Evolutionary conservation across 2,797 vertebrate genomes (phyloP).

Genomic region (Cichlasoma orientale): DNA sequence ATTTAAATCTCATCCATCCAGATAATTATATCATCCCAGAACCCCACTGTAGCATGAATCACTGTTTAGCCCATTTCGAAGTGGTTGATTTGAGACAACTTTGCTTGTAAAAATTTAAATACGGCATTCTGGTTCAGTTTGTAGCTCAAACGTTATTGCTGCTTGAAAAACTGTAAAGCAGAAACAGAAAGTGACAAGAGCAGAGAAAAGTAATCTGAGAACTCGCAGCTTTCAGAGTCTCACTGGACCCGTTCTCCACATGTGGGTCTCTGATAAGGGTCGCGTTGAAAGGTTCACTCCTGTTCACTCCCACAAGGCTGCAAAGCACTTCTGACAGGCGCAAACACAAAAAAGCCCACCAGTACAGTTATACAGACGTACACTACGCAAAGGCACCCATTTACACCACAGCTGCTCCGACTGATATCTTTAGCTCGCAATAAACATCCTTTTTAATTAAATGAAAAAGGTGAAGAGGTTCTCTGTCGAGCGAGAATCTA

Average conservation of each 20-base stretch:
- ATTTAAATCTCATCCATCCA: constrained; percentile 29
- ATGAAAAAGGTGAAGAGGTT: background rate
- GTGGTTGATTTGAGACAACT: background rate
- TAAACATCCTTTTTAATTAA: constrained; percentile 9
- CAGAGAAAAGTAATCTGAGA: constrained; percentile 22
- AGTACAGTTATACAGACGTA: background rate
- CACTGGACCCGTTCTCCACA: constrained; percentile 11
- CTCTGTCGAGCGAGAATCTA: constrained; percentile 10
- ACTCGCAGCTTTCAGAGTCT: constrained; percentile 8
- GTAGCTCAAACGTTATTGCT: background rate
- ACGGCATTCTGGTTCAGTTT: constrained; percentile 6
- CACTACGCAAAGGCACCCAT: constrained; percentile 3
- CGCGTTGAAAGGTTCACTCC: constrained; percentile 43
- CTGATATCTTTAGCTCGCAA: constrained; percentile 9
- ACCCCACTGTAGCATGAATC: background rate
- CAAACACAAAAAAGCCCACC: background rate
- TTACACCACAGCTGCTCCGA: background rate
- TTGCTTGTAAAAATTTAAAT: constrained; percentile 3
- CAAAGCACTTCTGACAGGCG: constrained; percentile 28
- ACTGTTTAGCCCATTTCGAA: constrained; percentile 1
- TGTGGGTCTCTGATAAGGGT: constrained; percentile 53
- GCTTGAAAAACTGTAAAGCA: constrained; percentile 8
- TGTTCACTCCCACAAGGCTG: constrained; percentile 29
- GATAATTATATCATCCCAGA: constrained; percentile 2
- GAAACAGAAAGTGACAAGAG: constrained; percentile 21